These are phyloP conservation scores for Lutjanus erythropterus DNA, from an alignment of 2,113 vertebrate genomes.

Conservation along the genomic window DNA sequence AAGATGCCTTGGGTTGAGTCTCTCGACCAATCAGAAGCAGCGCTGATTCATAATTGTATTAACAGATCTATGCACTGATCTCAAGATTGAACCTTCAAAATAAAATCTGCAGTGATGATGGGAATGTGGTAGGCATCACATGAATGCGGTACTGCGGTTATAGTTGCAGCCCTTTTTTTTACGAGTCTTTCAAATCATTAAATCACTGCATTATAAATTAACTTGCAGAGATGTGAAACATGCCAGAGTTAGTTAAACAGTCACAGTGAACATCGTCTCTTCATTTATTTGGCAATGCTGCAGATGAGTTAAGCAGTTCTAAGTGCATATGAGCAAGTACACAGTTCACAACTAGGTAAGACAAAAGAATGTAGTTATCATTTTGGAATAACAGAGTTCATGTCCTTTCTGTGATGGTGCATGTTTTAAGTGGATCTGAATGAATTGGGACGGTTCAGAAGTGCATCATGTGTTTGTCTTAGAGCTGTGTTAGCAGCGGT, in stretches of 20 bases:
- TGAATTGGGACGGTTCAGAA: constrained; percentile 29
- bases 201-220: neutral
- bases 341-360: neutral
- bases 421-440: constrained; percentile 16
- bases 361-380: no score
- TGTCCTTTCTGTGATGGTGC: neutral
- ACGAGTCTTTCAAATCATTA: no score
- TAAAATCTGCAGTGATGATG: no score
- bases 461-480: constrained; percentile 53
- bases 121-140: no score
- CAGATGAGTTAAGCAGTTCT: neutral
- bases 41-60: no score
- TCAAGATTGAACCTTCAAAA: no score
- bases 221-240: neutral
- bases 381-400: neutral
- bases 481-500: constrained; percentile 24
- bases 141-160: no score
- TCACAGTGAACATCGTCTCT: neutral
- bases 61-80: no score
- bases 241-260: neutral
- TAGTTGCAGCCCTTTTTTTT: no score
- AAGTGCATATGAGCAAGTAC: neutral
- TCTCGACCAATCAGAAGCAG: no score
- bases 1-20: no score
- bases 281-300: neutral